phyloP scores from a whole-genome alignment of 2,888 invertebrate genomes.

The Polyommatus icarus region DNA sequence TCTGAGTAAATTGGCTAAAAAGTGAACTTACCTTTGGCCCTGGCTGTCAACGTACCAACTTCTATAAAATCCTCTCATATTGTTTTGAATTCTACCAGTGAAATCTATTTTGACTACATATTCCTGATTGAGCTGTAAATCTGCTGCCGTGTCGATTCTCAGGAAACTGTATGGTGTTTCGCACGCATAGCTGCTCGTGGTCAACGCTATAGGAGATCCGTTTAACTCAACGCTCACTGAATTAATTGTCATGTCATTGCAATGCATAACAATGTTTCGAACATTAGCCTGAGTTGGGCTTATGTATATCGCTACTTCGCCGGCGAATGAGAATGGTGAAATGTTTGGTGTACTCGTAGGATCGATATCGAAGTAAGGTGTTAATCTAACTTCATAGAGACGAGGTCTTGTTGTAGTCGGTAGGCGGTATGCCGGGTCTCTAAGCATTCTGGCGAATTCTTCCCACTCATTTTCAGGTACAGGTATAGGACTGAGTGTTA shows the following conservation, averaged over 20 bases:
- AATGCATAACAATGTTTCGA: constrained; percentile 62
- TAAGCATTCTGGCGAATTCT: constrained; percentile 51
- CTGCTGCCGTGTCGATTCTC: constrained; percentile 48
- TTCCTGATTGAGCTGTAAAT: constrained; percentile 48
- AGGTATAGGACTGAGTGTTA: constrained; percentile 58
- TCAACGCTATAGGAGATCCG: constrained; percentile 44
- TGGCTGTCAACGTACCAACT: constrained; percentile 85
- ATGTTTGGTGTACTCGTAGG: constrained; percentile 44
- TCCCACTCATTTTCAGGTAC: constrained; percentile 64
- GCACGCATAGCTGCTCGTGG: constrained; percentile 50
- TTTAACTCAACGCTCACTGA: constrained; percentile 59
- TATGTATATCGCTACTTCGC: constrained; percentile 60
- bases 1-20: not conserved
- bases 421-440: constrained; percentile 65
- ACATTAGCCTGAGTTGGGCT: constrained; percentile 46
- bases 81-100: constrained; percentile 84
- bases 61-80: constrained; percentile 89
- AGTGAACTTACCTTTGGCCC: constrained; percentile 67
- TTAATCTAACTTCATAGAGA: constrained; percentile 76
- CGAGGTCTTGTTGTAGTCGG: constrained; percentile 71
- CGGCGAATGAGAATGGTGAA: constrained; percentile 64
- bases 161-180: constrained; percentile 57
- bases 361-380: constrained; percentile 66
- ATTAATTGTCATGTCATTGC: constrained; percentile 61
- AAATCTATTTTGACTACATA: constrained; percentile 85